Conservation (phyloP, 1,140 invertebrate genomes). For the Nephila pilipes region DNA sequence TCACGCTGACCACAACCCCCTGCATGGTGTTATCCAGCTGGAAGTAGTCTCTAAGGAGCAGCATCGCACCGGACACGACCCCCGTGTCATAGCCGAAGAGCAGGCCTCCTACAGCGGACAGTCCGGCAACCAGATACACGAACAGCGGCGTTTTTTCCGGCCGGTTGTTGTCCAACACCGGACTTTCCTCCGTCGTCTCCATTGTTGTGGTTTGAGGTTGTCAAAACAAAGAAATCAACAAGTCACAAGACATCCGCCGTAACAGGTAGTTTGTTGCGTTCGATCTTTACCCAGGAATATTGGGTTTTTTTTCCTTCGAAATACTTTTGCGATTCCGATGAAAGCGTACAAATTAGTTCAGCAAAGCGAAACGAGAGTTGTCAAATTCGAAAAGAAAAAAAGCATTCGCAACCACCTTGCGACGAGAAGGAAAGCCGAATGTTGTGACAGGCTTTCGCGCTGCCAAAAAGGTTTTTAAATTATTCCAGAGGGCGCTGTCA, state of each 20-base stretch:
- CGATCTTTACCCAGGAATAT: not conserved
- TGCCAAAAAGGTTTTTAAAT: not conserved
- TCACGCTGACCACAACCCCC: slow-evolving; percentile 83
- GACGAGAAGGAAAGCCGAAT: not conserved
- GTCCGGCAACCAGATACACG: slow-evolving; percentile 82
- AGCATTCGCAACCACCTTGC: not conserved
- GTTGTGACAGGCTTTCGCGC: slow-evolving; percentile 7
- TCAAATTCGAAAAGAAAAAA: not conserved
- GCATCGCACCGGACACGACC: slow-evolving; percentile 86
- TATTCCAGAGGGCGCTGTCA: not conserved
- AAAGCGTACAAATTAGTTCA: not conserved
- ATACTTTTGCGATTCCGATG: not conserved
- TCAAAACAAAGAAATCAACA: slow-evolving; percentile 14
- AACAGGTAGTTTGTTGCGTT: not conserved
- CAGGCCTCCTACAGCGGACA: slow-evolving; percentile 85
- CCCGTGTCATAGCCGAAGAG: slow-evolving; percentile 87
- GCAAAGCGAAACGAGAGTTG: not conserved
- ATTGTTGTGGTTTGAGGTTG: not conserved
- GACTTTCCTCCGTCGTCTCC: not conserved
- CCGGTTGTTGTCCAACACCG: not conserved
- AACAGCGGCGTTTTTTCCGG: slow-evolving; percentile 74
- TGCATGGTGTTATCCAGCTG: slow-evolving; percentile 83
- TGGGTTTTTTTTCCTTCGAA: not conserved
- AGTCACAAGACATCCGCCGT: not conserved
- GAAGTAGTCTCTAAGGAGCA: slow-evolving; percentile 83